Evolutionary conservation across 2,888 invertebrate genomes (phyloP).

Genomic region (Drosophila greeni): DNA sequence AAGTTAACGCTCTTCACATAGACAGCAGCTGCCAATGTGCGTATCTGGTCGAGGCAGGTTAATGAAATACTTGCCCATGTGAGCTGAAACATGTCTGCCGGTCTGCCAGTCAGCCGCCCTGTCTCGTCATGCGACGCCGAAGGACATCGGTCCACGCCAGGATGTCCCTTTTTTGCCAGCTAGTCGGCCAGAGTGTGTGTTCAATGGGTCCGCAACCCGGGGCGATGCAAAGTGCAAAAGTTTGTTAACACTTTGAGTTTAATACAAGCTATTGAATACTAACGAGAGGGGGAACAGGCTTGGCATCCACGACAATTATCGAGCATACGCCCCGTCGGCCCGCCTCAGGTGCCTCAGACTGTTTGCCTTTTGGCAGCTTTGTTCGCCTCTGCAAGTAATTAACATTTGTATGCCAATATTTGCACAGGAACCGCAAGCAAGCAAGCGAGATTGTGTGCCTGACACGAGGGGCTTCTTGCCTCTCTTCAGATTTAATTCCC

Average conservation of each 20-base stretch:
- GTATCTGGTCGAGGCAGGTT: slow-evolving; percentile 67
- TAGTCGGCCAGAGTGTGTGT: slow-evolving; percentile 7
- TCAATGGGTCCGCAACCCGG: not conserved
- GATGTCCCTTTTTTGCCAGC: slow-evolving; percentile 28
- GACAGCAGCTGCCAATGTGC: slow-evolving; percentile 54
- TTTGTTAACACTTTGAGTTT: slow-evolving; percentile 54
- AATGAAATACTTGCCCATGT: slow-evolving; percentile 67
- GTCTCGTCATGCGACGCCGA: slow-evolving; percentile 19
- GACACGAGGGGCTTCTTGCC: slow-evolving; percentile 16
- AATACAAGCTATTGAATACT: slow-evolving; percentile 40
- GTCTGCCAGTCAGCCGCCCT: slow-evolving; percentile 23
- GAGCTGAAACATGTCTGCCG: slow-evolving; percentile 41
- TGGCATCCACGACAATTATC: slow-evolving; percentile 26
- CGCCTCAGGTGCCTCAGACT: slow-evolving; percentile 15
- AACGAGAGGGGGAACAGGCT: slow-evolving; percentile 9
- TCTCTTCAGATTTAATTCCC: slow-evolving; percentile 21
- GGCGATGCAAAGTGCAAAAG: slow-evolving; percentile 58
- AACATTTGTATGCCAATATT: slow-evolving; percentile 64
- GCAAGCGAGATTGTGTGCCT: slow-evolving; percentile 33
- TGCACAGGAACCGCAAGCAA: slow-evolving; percentile 32
- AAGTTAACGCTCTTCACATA: slow-evolving; percentile 50
- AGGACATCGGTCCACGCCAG: slow-evolving; percentile 22
- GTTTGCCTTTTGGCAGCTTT: slow-evolving; percentile 28
- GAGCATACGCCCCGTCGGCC: slow-evolving; percentile 21
- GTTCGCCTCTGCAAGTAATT: slow-evolving; percentile 45